Evolutionary conservation across 2,888 invertebrate genomes (phyloP).

Genomic region (Ceraclea dissimilis): DNA sequence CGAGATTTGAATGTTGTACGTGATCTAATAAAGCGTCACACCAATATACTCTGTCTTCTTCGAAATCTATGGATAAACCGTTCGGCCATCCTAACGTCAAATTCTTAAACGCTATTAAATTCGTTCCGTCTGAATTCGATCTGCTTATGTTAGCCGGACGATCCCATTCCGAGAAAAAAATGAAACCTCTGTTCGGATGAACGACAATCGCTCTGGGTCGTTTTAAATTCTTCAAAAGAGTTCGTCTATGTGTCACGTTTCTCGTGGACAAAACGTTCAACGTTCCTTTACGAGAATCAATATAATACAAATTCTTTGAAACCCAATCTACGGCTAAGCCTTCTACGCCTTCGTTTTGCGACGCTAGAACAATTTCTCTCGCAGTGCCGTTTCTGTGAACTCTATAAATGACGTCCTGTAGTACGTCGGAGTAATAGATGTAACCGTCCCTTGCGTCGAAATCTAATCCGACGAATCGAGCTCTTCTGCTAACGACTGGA

Average conservation of each 20-base stretch:
- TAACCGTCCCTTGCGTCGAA: conserved; percentile 85
- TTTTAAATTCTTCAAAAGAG: conserved; percentile 78
- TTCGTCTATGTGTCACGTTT: conserved; percentile 76
- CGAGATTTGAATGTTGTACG: conserved; percentile 86
- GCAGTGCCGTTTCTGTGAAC: conserved; percentile 73
- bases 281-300: conserved; percentile 89
- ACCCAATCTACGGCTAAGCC: conserved; percentile 95
- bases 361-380: conserved; percentile 84
- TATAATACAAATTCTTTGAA: conserved; percentile 90
- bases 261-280: conserved; percentile 86
- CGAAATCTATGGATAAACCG: conserved; percentile 88
- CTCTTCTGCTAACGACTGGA: conserved; percentile 85
- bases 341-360: conserved; percentile 95
- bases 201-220: conserved; percentile 94
- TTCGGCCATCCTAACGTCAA: conserved; percentile 96
- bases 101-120: conserved; percentile 79
- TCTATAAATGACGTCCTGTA: conserved; percentile 88
- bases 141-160: conserved; percentile 94
- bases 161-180: conserved; percentile 96
- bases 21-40: conserved; percentile 94
- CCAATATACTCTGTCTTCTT: conserved; percentile 87
- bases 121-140: conserved; percentile 83
- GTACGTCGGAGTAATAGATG: conserved; percentile 96
- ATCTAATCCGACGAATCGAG: conserved; percentile 91
- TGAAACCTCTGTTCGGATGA: conserved; percentile 88